A percentile compares a stretch with the other conserved stretches of the same genome.
phyloP scores from a whole-genome alignment of 92 coral and sea anemone genomes.

The Blastomussa wellsi region DNA sequence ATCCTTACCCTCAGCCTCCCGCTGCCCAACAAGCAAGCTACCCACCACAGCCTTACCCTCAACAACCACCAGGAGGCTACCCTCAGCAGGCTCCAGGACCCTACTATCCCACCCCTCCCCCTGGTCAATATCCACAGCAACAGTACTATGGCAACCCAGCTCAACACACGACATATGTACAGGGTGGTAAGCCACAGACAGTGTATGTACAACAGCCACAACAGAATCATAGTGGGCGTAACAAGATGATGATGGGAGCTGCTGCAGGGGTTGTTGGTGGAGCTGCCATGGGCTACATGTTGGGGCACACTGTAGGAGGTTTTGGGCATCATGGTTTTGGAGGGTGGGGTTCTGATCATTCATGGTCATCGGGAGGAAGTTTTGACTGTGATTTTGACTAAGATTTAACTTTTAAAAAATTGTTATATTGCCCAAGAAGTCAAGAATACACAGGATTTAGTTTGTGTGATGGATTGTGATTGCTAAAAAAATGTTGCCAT shows the following conservation, averaged over 20 bases:
- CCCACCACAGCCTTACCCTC: constrained; percentile 60
- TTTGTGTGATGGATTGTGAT: neutral
- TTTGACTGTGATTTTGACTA: constrained; percentile 91
- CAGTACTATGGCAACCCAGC: constrained; percentile 59
- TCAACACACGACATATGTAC: constrained; percentile 60
- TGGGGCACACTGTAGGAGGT: constrained; percentile 92
- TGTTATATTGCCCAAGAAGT: neutral
- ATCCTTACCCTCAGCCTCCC: constrained; percentile 54
- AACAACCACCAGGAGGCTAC: constrained; percentile 58
- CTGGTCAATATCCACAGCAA: constrained; percentile 78
- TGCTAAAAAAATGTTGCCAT: neutral
- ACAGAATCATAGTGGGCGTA: constrained; percentile 39
- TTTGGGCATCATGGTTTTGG: constrained; percentile 80
- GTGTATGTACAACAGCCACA: constrained; percentile 72
- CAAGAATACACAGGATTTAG: neutral
- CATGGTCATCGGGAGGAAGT: constrained; percentile 94
- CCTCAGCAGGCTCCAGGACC: constrained; percentile 62
- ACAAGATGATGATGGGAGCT: constrained; percentile 86
- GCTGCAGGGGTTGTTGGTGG: constrained; percentile 99
- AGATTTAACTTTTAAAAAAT: neutral
- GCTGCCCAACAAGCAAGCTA: constrained; percentile 59
- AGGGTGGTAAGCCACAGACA: constrained; percentile 82
- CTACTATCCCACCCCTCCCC: constrained; percentile 65
- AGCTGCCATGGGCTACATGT: constrained; percentile 92
- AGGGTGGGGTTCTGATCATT: constrained; percentile 92